Evolutionary conservation across 2,797 vertebrate species (phyloP).

Genomic region (Oryzias sinensis): DNA sequence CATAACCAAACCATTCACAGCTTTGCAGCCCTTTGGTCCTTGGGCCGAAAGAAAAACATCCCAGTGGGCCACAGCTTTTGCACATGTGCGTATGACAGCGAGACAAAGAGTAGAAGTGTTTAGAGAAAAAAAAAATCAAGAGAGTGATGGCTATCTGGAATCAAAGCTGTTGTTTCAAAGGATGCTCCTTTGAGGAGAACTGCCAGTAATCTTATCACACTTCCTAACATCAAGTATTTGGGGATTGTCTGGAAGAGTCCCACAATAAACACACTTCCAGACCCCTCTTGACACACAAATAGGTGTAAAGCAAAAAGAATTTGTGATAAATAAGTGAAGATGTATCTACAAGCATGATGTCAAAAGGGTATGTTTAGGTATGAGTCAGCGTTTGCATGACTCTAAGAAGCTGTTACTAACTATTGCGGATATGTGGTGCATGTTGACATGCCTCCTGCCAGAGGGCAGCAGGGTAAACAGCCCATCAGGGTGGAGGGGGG

Average conservation of each 20-base stretch:
- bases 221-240: slow-evolving; percentile 42
- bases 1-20: slow-evolving; percentile 64
- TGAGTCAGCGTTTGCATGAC: too few species aligned
- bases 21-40: slow-evolving; percentile 67
- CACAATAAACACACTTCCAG: slow-evolving; percentile 33
- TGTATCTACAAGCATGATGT: too few species aligned
- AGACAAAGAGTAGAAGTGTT: slow-evolving; percentile 6
- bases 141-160: slow-evolving; percentile 46
- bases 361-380: too few species aligned
- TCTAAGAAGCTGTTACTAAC: too few species aligned
- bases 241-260: slow-evolving; percentile 40
- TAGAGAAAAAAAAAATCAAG: slow-evolving; percentile 14
- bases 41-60: slow-evolving; percentile 71
- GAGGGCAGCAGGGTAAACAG: background rate
- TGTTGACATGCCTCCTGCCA: too few species aligned
- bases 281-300: slow-evolving; percentile 1
- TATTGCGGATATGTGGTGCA: too few species aligned
- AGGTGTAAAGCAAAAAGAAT: too few species aligned
- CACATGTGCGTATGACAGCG: slow-evolving; percentile 8
- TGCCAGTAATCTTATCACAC: slow-evolving; percentile 51
- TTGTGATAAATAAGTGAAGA: too few species aligned
- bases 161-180: slow-evolving; percentile 59
- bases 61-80: slow-evolving; percentile 54
- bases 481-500: background rate
- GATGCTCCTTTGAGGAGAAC: slow-evolving; percentile 43